Evolutionary conservation across 2,113 vertebrate species (phyloP), one percentile per base, ranked within the genome.

Genomic region (Antechinus stuartii): DNA sequence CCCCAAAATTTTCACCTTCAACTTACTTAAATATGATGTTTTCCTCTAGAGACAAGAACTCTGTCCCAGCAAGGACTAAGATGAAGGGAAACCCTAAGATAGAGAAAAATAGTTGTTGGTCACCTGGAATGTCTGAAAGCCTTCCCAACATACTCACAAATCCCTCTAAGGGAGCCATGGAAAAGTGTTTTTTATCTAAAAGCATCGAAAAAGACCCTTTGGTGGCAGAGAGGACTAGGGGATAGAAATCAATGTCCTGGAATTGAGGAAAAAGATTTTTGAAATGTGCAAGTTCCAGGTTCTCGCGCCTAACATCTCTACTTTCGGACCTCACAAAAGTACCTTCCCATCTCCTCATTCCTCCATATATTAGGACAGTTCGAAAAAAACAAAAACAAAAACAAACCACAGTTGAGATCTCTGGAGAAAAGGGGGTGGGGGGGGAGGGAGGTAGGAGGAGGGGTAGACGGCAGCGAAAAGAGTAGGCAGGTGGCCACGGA

Each of bases 401-500:
- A 24, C 9, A 84, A 54, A n/a, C 24, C 10, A 10, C 23, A 93
- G 52, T 55, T 46, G 76, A 54, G 11, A 8, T 52, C 9, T 54
- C 12, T 16, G 2, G 23, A 27, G 16, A 42, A 46, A 11, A 8
- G 42, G 56, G 55, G 94, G 92, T 50, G 50, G 50, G 49, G 49
- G 49, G 42, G 42, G 42, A 42, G 42, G 42, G 42, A 42, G 42
- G 42, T 42, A 6, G 49, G 49, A 52, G 50, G 50, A 52, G 50
- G 50, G 50, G 50, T 11, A 9, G 50, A 0, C 50, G 9, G 50
- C 50, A 52, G 24, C 14, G 57, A 46, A 90, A 23, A 46, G 55
- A 54, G 84, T 91, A 76, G 68, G 91, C 25, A 2, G 30, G 84
- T 90, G 95, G 61, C 92, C 92, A 94, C 94, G 92, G 93, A 96